These are phyloP conservation scores for Drosophila mimica DNA, from an alignment of 2,888 invertebrate species.

Conservation along the genomic window DNA sequence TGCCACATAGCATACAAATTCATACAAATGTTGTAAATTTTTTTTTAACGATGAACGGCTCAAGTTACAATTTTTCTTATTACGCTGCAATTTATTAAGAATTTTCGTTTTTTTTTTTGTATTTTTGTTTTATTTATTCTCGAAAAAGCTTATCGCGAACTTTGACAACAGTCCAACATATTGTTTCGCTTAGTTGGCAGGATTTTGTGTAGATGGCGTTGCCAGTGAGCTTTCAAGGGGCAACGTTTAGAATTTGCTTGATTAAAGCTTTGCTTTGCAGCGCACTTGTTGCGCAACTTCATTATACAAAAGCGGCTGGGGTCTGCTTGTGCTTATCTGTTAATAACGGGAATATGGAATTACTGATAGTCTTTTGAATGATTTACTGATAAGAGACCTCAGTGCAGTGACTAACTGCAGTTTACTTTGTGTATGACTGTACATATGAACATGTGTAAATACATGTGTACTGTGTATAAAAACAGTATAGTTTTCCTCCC, in stretches of 20 bases:
- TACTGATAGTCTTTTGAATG: slow-evolving; percentile 31
- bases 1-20: slow-evolving; percentile 38
- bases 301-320: neutral
- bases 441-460: neutral
- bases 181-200: slow-evolving; percentile 29
- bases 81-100: slow-evolving; percentile 36
- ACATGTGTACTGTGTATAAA: slow-evolving; percentile 1
- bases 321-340: slow-evolving; percentile 28
- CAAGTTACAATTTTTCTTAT: slow-evolving; percentile 39
- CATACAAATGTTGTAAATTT: slow-evolving; percentile 11
- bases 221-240: slow-evolving; percentile 36
- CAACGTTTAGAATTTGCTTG: slow-evolving; percentile 9
- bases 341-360: neutral
- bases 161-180: slow-evolving; percentile 13
- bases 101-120: slow-evolving; percentile 26
- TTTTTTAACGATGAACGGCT: slow-evolving; percentile 8
- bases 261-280: slow-evolving; percentile 24
- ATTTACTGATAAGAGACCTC: slow-evolving; percentile 32
- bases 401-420: slow-evolving; percentile 23
- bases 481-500: slow-evolving; percentile 1
- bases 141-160: slow-evolving; percentile 36
- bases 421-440: neutral
- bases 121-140: neutral
- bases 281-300: slow-evolving; percentile 41
- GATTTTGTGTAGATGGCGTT: slow-evolving; percentile 55